Conservation (phyloP, 1,140 invertebrate species). For the Drosophila insularis region DNA sequence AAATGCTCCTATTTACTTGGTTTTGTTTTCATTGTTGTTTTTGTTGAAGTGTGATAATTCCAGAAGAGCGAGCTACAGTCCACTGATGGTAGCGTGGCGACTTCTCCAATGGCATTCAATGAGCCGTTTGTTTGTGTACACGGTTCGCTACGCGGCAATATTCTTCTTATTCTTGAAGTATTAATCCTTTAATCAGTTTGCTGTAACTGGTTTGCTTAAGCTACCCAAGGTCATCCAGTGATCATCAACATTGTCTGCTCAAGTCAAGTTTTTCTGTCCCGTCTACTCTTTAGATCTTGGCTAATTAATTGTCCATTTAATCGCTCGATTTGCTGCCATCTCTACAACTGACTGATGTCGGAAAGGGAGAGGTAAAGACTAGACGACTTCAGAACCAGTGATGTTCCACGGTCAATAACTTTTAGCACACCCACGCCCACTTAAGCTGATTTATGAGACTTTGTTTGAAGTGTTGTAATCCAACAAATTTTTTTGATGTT, state of each 20-base stretch:
- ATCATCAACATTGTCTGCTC: conserved; percentile 12
- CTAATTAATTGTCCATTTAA: conserved; percentile 77
- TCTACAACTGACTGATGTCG: conserved; percentile 61
- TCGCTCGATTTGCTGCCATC: conserved; percentile 65
- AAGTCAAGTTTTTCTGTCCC: conserved; percentile 19
- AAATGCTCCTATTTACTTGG: conserved; percentile 2
- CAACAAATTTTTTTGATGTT: conserved; percentile 36
- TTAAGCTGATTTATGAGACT: conserved; percentile 54
- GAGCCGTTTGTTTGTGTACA: conserved; percentile 56
- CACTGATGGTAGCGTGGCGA: not conserved
- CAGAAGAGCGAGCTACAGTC: conserved; percentile 35
- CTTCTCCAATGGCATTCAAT: conserved; percentile 20
- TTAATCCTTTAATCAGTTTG: conserved; percentile 74
- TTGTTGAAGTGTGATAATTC: conserved; percentile 78
- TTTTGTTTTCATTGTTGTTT: conserved; percentile 30
- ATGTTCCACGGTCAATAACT: conserved; percentile 64
- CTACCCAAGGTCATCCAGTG: conserved; percentile 53
- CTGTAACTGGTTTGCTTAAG: conserved; percentile 50
- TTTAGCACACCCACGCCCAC: conserved; percentile 65
- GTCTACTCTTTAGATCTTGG: conserved; percentile 25
- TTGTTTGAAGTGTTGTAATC: conserved; percentile 58
- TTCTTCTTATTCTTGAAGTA: conserved; percentile 26
- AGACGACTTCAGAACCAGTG: conserved; percentile 36
- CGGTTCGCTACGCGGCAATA: conserved; percentile 41
- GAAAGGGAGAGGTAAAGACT: not conserved